Evolutionary conservation across 2,113 vertebrate species (phyloP).

Genomic region (Brachionichthys hirsutus): DNA sequence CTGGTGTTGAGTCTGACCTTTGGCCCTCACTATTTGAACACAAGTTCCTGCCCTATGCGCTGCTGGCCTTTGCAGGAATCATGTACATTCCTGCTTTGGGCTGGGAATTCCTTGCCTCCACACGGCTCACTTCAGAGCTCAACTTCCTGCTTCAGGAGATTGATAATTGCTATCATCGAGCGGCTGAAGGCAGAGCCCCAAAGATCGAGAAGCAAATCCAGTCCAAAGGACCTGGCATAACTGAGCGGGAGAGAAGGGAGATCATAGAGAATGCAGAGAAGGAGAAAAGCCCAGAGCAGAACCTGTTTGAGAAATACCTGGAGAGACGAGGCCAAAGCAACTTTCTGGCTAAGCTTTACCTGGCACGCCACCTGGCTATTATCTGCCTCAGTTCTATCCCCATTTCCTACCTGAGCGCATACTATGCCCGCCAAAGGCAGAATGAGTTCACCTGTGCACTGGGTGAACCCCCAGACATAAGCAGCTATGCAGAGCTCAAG

Average conservation of each 20-base stretch:
- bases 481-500: slow-evolving; percentile 80
- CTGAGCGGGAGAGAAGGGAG: slow-evolving; percentile 90
- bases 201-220: slow-evolving; percentile 99
- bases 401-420: slow-evolving; percentile 93
- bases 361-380: slow-evolving; percentile 92
- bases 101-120: slow-evolving; percentile 97
- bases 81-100: slow-evolving; percentile 97
- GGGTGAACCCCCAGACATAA: slow-evolving; percentile 88
- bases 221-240: slow-evolving; percentile 96
- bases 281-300: slow-evolving; percentile 98
- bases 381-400: slow-evolving; percentile 96
- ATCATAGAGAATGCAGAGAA: slow-evolving; percentile 99
- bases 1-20: slow-evolving; percentile 87
- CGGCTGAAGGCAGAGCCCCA: slow-evolving; percentile 94
- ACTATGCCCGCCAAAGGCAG: slow-evolving; percentile 94
- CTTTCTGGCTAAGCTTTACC: slow-evolving; percentile 95
- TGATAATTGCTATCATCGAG: slow-evolving; percentile 98
- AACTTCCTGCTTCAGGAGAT: slow-evolving; percentile 99
- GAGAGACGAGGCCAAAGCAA: slow-evolving; percentile 96
- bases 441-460: slow-evolving; percentile 96
- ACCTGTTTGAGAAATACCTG: slow-evolving; percentile 97
- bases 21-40: slow-evolving; percentile 96
- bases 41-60: slow-evolving; percentile 97
- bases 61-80: slow-evolving; percentile 96
- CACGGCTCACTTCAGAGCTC: slow-evolving; percentile 97